These are phyloP conservation scores for Acanthoscelides obtectus DNA, from an alignment of 2,888 invertebrate species.

Conservation along the genomic window DNA sequence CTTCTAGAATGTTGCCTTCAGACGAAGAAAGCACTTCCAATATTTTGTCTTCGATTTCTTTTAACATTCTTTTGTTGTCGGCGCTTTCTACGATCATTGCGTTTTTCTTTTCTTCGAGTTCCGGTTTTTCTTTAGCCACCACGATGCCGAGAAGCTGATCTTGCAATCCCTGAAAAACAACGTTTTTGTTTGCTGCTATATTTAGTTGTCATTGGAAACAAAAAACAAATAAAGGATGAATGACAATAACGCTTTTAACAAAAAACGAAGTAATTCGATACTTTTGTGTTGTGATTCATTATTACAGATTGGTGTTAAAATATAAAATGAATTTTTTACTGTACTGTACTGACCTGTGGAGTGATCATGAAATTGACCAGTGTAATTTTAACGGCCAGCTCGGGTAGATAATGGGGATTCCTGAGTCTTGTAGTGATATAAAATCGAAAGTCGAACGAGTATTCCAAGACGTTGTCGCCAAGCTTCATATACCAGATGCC, in stretches of 20 bases:
- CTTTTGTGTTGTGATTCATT: too few species aligned
- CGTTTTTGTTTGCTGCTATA: too few species aligned
- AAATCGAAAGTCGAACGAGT: constrained; percentile 75
- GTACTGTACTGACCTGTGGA: constrained; percentile 58
- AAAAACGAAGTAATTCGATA: too few species aligned
- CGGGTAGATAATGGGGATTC: constrained; percentile 91
- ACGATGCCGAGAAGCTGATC: constrained; percentile 90
- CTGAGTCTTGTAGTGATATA: constrained; percentile 87
- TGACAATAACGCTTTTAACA: too few species aligned
- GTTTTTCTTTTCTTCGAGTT: constrained; percentile 90
- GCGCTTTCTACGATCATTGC: constrained; percentile 87
- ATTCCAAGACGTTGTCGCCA: constrained; percentile 82
- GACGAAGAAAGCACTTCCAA: constrained; percentile 75
- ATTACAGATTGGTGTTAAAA: too few species aligned
- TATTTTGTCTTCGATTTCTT: constrained; percentile 92
- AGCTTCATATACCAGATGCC: constrained; percentile 75
- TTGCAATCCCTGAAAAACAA: constrained; percentile 60
- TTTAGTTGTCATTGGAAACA: too few species aligned
- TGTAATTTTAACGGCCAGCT: constrained; percentile 85
- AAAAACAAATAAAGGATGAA: too few species aligned
- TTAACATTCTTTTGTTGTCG: constrained; percentile 79
- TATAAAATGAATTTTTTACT: too few species aligned
- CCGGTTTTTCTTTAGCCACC: constrained; percentile 86
- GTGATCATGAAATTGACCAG: constrained; percentile 94
- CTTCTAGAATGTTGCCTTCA: constrained; percentile 90